A percentile compares a stretch with the other conserved stretches of the same genome.
phyloP scores from a whole-genome alignment of 2,888 invertebrate genomes.

The Scaptomyza polygonia region DNA sequence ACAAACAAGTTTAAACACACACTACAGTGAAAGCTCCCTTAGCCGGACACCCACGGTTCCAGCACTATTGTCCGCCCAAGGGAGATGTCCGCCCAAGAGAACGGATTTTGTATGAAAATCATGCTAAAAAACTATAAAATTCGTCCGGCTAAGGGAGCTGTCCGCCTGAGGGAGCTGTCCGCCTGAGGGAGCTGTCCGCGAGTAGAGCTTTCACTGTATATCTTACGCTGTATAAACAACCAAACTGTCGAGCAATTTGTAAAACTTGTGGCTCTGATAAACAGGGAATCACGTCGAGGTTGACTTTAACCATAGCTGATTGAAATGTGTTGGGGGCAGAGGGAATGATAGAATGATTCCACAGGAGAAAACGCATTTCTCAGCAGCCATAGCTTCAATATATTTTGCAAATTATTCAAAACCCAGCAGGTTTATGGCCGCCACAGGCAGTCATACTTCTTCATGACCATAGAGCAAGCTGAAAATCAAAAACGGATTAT shows the following conservation, averaged over 20 bases:
- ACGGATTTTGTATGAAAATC: too few species aligned
- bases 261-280: constrained; percentile 51
- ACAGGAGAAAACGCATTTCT: constrained; percentile 17
- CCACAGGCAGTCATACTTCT: constrained; percentile 3
- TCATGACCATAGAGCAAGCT: constrained; percentile 10
- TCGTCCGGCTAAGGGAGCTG: too few species aligned
- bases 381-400: constrained; percentile 6
- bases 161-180: too few species aligned
- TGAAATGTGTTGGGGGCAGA: constrained; percentile 18
- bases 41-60: too few species aligned
- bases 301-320: constrained; percentile 21
- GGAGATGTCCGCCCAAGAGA: too few species aligned
- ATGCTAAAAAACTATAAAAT: too few species aligned
- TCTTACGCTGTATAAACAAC: constrained; percentile 34
- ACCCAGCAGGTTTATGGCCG: neutral
- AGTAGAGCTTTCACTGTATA: too few species aligned
- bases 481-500: constrained; percentile 19
- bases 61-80: too few species aligned
- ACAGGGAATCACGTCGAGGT: constrained; percentile 5
- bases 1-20: too few species aligned
- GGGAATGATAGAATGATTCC: neutral
- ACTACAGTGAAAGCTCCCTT: too few species aligned
- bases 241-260: constrained; percentile 54
- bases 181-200: too few species aligned
- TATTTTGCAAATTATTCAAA: constrained; percentile 11